phyloP scores from a whole-genome alignment of 2,113 vertebrate genomes.

The Ammodytes marinus region DNA sequence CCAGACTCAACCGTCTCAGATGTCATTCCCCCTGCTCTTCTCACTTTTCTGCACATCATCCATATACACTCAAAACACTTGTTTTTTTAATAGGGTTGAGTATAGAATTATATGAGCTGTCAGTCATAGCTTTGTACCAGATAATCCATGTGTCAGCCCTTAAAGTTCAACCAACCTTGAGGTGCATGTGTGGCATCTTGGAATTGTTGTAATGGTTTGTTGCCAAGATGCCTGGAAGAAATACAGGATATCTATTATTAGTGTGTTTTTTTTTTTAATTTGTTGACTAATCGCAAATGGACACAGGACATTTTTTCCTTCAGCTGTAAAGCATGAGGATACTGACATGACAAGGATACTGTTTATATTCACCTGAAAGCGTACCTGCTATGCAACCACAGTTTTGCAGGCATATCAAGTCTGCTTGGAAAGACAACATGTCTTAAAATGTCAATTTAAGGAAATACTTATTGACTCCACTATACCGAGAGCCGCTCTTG shows the following conservation, averaged over 20 bases:
- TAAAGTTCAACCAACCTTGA: constrained; percentile 26
- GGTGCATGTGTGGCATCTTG: constrained; percentile 27
- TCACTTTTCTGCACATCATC: constrained; percentile 24
- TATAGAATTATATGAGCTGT: constrained; percentile 62
- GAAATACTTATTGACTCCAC: background rate
- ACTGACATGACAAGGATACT: background rate
- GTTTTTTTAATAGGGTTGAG: constrained; percentile 51
- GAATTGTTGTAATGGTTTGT: constrained; percentile 41
- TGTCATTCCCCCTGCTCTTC: constrained; percentile 30
- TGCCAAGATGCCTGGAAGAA: constrained; percentile 9
- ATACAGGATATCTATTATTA: background rate
- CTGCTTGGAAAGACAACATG: background rate
- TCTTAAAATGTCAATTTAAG: background rate
- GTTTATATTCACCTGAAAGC: background rate
- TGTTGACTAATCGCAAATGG: background rate
- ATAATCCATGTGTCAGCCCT: constrained; percentile 45
- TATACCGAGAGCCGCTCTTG: constrained; percentile 1
- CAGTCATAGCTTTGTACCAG: constrained; percentile 33
- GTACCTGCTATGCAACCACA: background rate
- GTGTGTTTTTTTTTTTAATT: constrained; percentile 13
- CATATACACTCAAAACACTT: constrained; percentile 35
- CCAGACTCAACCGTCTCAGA: background rate
- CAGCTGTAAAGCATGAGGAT: background rate
- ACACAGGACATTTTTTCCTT: background rate
- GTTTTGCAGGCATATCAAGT: constrained; percentile 1